Evolutionary conservation across 2,888 invertebrate genomes (phyloP).

Genomic region (Chrysomela aeneicollis): DNA sequence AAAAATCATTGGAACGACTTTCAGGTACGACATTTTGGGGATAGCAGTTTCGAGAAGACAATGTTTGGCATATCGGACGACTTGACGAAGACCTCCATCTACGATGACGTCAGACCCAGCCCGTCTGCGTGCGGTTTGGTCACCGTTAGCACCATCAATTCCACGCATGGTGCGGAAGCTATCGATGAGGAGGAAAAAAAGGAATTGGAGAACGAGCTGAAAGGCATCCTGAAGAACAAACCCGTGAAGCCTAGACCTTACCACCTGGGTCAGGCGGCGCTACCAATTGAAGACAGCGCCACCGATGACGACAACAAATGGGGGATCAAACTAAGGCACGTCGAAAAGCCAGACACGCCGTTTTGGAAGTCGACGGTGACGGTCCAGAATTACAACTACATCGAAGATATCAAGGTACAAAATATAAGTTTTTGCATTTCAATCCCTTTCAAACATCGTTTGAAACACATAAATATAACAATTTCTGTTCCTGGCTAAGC

Average conservation of each 20-base stretch:
- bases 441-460: no score
- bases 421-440: no score
- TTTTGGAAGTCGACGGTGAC: slow-evolving; percentile 62
- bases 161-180: slow-evolving; percentile 45
- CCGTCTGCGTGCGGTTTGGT: slow-evolving; percentile 46
- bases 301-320: slow-evolving; percentile 58
- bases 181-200: slow-evolving; percentile 48
- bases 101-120: slow-evolving; percentile 37
- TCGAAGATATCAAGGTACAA: slow-evolving; percentile 20
- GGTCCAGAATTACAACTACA: slow-evolving; percentile 55
- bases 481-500: no score
- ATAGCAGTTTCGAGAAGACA: slow-evolving; percentile 62
- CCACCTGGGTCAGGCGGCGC: slow-evolving; percentile 72
- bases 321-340: slow-evolving; percentile 64
- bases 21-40: slow-evolving; percentile 75
- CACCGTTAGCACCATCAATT: slow-evolving; percentile 57
- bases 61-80: slow-evolving; percentile 52
- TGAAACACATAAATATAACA: no score
- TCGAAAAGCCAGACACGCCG: slow-evolving; percentile 54
- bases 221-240: slow-evolving; percentile 78
- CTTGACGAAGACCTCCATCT: slow-evolving; percentile 21
- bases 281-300: slow-evolving; percentile 48
- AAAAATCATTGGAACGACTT: slow-evolving; percentile 37
- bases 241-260: slow-evolving; percentile 78
- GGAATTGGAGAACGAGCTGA: slow-evolving; percentile 60